These are phyloP conservation scores for Conomelus anceps DNA, from an alignment of 2,888 invertebrate genomes.

Conservation along the genomic window DNA sequence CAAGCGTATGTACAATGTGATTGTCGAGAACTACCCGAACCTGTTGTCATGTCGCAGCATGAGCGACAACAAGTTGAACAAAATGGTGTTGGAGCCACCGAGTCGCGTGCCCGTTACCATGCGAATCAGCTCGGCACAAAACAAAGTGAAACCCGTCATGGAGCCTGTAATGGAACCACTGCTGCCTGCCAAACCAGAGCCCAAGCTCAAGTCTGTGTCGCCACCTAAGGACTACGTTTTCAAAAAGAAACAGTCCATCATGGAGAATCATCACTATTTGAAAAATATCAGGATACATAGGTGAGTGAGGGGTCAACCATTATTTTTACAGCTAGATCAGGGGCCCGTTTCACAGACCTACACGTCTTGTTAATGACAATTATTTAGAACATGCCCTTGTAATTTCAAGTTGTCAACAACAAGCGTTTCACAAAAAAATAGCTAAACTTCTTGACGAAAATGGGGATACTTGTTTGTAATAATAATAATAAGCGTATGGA, in stretches of 20 bases:
- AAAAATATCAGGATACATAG: constrained; percentile 40
- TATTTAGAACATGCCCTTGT: too few relatives aligned
- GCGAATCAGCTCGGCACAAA: constrained; percentile 32
- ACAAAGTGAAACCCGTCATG: not conserved
- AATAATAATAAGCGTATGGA: too few relatives aligned
- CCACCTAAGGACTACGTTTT: constrained; percentile 4
- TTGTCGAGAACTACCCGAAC: constrained; percentile 66
- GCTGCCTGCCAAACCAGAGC: not conserved
- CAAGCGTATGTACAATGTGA: constrained; percentile 59
- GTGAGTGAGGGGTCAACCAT: too few relatives aligned
- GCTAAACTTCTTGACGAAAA: too few relatives aligned
- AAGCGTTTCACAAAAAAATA: too few relatives aligned
- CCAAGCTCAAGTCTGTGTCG: not conserved
- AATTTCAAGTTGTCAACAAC: too few relatives aligned
- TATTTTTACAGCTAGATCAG: too few relatives aligned
- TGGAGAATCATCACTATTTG: constrained; percentile 57
- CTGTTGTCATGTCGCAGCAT: constrained; percentile 55
- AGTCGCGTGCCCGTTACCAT: constrained; percentile 53
- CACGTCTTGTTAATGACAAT: too few relatives aligned
- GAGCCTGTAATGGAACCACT: not conserved
- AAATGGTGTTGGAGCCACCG: constrained; percentile 38
- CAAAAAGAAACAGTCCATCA: constrained; percentile 8
- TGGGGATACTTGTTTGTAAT: too few relatives aligned
- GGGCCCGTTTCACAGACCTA: too few relatives aligned
- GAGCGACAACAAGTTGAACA: constrained; percentile 53